Conservation (phyloP, 2,888 invertebrate genomes). For the Drosophila gaucha region DNA sequence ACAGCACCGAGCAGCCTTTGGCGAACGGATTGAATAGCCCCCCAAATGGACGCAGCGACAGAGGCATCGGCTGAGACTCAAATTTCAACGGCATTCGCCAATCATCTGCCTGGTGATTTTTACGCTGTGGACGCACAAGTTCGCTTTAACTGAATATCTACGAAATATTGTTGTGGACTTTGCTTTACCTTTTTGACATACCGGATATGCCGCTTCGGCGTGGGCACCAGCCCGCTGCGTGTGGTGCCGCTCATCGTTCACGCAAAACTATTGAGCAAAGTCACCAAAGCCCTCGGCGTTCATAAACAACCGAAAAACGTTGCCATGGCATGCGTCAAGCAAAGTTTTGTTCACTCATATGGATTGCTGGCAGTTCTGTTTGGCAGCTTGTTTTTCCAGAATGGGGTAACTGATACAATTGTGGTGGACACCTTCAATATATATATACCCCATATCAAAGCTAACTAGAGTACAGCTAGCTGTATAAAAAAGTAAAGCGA, state of each 20-base stretch:
- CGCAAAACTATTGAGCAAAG: slow-evolving; percentile 17
- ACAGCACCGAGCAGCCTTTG: slow-evolving; percentile 91
- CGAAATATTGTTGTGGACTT: slow-evolving; percentile 40
- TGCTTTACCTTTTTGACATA: slow-evolving; percentile 63
- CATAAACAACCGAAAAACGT: slow-evolving; percentile 40
- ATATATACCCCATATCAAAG: no score
- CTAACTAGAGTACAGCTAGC: no score
- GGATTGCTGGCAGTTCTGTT: neutral
- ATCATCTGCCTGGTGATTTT: slow-evolving; percentile 50
- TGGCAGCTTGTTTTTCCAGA: no score
- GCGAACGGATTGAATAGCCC: slow-evolving; percentile 93
- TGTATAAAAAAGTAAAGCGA: no score
- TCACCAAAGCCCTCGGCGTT: slow-evolving; percentile 14
- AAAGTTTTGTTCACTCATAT: neutral
- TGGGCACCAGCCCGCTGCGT: slow-evolving; percentile 88
- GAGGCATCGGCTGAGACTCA: slow-evolving; percentile 89
- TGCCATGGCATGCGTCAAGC: slow-evolving; percentile 26
- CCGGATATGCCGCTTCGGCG: slow-evolving; percentile 85
- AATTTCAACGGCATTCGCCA: slow-evolving; percentile 82
- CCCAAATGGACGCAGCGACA: slow-evolving; percentile 91
- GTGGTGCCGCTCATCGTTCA: slow-evolving; percentile 87
- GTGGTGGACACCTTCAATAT: neutral
- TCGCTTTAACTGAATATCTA: slow-evolving; percentile 20
- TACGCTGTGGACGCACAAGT: slow-evolving; percentile 39
- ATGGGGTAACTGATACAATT: neutral